These are phyloP conservation scores for Helostoma temminkii DNA, from an alignment of 2,797 vertebrate species.

Conservation along the genomic window DNA sequence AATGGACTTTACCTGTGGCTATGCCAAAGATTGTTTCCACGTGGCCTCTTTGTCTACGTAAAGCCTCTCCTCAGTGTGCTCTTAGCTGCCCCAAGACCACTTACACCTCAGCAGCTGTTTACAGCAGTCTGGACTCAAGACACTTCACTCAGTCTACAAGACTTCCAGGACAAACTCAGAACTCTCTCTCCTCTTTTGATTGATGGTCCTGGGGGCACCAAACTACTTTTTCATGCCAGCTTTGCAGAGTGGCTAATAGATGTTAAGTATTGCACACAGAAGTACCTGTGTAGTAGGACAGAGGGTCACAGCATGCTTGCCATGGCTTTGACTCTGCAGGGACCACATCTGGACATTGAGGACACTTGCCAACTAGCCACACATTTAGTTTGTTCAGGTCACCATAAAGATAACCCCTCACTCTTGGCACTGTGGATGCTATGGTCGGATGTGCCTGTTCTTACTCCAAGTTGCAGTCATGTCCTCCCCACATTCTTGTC, in stretches of 20 bases:
- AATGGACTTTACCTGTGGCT: slow-evolving; percentile 91
- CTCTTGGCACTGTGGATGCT: slow-evolving; percentile 88
- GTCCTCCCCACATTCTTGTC: slow-evolving; percentile 13
- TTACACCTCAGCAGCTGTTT: slow-evolving; percentile 79
- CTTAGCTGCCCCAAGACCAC: slow-evolving; percentile 81
- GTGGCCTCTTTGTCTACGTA: slow-evolving; percentile 78
- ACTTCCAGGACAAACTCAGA: slow-evolving; percentile 80
- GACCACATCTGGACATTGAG: slow-evolving; percentile 69
- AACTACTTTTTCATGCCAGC: slow-evolving; percentile 87
- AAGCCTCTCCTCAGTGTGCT: slow-evolving; percentile 84
- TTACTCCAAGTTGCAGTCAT: slow-evolving; percentile 41
- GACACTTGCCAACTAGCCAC: slow-evolving; percentile 80
- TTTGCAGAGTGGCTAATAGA: slow-evolving; percentile 90
- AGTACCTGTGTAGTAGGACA: slow-evolving; percentile 83
- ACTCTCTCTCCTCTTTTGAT: slow-evolving; percentile 79
- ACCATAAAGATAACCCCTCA: slow-evolving; percentile 78
- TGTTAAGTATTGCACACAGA: slow-evolving; percentile 89
- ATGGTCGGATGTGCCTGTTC: slow-evolving; percentile 80
- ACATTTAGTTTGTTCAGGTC: slow-evolving; percentile 83
- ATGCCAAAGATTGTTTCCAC: slow-evolving; percentile 87
- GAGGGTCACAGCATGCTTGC: slow-evolving; percentile 87
- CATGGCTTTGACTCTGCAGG: slow-evolving; percentile 81
- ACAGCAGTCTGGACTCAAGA: slow-evolving; percentile 80
- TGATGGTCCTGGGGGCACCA: slow-evolving; percentile 71
- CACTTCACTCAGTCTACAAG: slow-evolving; percentile 64